phyloP scores from a whole-genome alignment of 2,113 vertebrate genomes.

The Fulica atra region DNA sequence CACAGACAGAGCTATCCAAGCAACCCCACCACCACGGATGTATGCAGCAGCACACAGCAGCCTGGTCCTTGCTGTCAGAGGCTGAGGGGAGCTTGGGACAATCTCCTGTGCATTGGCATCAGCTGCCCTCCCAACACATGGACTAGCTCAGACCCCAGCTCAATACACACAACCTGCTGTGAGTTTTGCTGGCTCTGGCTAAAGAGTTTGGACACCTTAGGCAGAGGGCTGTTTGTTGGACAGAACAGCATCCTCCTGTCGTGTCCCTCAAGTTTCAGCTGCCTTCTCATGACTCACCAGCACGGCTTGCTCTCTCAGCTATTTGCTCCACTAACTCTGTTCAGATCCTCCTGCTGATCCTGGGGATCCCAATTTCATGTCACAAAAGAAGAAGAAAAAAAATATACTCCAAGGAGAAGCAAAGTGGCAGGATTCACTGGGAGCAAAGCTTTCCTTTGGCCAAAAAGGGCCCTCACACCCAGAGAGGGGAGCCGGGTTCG shows the following conservation, averaged over 20 bases:
- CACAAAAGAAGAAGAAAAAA: background rate
- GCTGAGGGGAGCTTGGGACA: fast-evolving
- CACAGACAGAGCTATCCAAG: background rate
- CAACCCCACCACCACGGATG: background rate
- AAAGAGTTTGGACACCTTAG: background rate
- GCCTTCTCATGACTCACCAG: background rate
- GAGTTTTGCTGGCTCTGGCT: background rate
- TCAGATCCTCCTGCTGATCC: background rate
- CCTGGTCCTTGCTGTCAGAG: background rate
- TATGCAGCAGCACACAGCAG: background rate
- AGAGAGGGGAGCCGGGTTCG: background rate
- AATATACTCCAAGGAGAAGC: background rate
- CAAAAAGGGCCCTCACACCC: background rate
- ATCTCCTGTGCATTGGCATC: background rate
- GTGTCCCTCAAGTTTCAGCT: background rate
- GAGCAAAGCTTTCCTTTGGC: background rate
- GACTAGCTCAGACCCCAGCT: background rate
- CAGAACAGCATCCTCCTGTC: background rate
- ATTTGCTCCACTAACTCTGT: background rate
- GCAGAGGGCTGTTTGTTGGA: background rate
- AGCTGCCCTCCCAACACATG: fast-evolving
- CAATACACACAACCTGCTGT: background rate
- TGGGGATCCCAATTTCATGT: fast-evolving
- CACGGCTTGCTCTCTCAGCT: background rate
- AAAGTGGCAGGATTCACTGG: background rate